Base-by-base conservation (phyloP, 2,888 invertebrate species). In the Galerucella pusilla region DNA sequence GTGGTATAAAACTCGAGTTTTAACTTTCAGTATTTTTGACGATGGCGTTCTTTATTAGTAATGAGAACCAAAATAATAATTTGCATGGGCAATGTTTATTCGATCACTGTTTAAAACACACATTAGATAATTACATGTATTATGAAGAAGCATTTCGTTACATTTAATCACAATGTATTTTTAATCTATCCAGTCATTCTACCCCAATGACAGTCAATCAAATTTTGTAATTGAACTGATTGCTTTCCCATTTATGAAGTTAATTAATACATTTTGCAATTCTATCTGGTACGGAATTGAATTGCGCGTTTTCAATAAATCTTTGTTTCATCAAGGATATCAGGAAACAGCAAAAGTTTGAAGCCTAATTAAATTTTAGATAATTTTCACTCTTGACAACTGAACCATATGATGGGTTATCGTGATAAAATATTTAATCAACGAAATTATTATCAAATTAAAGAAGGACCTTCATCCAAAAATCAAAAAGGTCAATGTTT, bases 211-310 rank as follows among this genome's bases (percentile, higher is more conserved):
- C 35, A 63, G 63, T 73, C 63, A 68, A 68, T 68, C 68, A 73
- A 42, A 68, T 54, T 52, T 68, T 20, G 42, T 74, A 66, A 74
- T 67, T 60, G 52, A 67, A 45, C 59, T 52, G 60, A 74, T 74
- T 67, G 74, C 66, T 57, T 42, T 61, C 45, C 25, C 70, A 61
- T 64, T 74, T 67, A 67, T 66, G 54, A 67, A 74, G 65, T 74
- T 74, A 74, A 74, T 74, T 74, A 71, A 71, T 74, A 49, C 64
- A 65, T 67, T 64, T 54, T 28, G 49, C 67, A 66, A 71, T 64
- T 52, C 66, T 46, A 61, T 73, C 46, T 54, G 46, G 57, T 42
- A 52, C 60, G 52, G 67, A 74, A 74, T 71, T 71, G 66, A 67
- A 71, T 64, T 61, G 60, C 67, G 49, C 49, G 60, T 60, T 67